Conservation (phyloP, 2,797 vertebrate genomes). For the Acrossocheilus fasciatus region DNA sequence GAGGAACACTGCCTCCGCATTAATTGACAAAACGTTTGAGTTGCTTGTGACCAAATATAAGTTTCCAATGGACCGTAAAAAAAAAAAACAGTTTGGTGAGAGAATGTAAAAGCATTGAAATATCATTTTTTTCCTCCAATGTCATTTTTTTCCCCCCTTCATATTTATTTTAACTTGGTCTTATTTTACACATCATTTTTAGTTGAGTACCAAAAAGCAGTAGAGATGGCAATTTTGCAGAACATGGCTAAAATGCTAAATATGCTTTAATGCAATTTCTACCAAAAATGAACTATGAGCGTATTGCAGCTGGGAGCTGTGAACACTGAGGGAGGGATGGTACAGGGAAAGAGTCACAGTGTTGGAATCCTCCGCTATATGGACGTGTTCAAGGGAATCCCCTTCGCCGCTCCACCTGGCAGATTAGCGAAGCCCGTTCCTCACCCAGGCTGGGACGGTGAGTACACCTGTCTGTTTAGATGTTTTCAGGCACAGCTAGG, state of each 20-base stretch:
- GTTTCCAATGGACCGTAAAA: not conserved
- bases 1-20: too few relatives aligned
- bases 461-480: slow-evolving; percentile 46
- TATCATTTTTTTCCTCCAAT: too few relatives aligned
- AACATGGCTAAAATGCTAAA: not conserved
- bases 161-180: not conserved
- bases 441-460: slow-evolving; percentile 93
- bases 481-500: not conserved
- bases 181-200: not conserved
- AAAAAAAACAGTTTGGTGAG: not conserved
- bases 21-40: too few relatives aligned
- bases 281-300: not conserved
- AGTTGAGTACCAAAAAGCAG: not conserved
- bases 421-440: slow-evolving; percentile 83
- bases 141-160: too few relatives aligned
- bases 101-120: not conserved
- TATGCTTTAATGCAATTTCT: not conserved
- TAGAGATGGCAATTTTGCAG: not conserved
- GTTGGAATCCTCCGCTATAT: slow-evolving; percentile 74
- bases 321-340: slow-evolving; percentile 88
- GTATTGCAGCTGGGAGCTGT: slow-evolving; percentile 85
- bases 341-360: slow-evolving; percentile 83
- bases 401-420: slow-evolving; percentile 85
- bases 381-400: slow-evolving; percentile 91
- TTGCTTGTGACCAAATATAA: not conserved